Evolutionary conservation across 2,888 invertebrate species (phyloP).

Genomic region (Lycocerus yunnanus): DNA sequence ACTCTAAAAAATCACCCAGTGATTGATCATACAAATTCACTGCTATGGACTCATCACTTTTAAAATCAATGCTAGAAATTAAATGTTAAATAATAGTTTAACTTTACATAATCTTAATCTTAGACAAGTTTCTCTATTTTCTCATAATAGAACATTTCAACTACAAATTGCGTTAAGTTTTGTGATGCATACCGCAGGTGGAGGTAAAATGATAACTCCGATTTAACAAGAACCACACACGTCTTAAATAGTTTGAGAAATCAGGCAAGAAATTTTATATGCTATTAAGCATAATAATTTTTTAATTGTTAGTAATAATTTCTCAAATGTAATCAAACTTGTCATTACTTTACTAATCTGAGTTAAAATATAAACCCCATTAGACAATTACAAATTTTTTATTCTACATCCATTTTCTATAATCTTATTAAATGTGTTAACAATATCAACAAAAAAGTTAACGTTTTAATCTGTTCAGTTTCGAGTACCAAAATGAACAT

Average conservation of each 20-base stretch:
- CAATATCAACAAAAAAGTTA: neutral
- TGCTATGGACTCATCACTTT: neutral
- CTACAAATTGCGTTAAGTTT: neutral
- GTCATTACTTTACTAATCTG: neutral
- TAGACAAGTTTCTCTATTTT: neutral
- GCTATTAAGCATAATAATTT: neutral
- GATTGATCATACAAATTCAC: too few relatives aligned
- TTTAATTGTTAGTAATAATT: neutral
- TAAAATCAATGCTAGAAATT: neutral
- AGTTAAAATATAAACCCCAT: neutral
- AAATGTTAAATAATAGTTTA: neutral
- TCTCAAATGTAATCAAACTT: neutral
- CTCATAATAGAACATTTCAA: neutral
- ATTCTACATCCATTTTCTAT: neutral
- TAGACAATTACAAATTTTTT: neutral
- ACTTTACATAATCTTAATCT: neutral
- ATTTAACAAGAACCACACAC: neutral
- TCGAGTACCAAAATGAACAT: neutral
- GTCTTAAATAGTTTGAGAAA: neutral
- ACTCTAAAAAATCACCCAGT: too few relatives aligned
- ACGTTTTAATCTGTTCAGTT: neutral
- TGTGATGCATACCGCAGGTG: neutral
- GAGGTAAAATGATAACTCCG: neutral
- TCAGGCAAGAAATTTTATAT: neutral
- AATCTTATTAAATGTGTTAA: neutral